These are phyloP conservation scores for Drosophila rhopaloa DNA, from an alignment of 1,140 invertebrate species.

Conservation along the genomic window DNA sequence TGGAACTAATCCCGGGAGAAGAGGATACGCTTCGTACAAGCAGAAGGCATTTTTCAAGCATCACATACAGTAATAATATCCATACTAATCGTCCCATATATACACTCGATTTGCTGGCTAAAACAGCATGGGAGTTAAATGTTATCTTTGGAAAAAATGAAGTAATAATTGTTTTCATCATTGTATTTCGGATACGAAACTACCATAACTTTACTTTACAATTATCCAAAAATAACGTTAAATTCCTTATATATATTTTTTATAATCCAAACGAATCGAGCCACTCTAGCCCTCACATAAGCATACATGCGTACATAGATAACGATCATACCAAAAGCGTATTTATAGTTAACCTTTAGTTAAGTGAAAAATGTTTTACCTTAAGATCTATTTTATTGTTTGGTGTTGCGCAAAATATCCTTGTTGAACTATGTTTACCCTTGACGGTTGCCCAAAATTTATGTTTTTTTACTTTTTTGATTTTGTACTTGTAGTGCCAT, in stretches of 20 bases:
- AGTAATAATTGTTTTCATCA: neutral
- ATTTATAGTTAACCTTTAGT: constrained; percentile 51
- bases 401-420: constrained; percentile 32
- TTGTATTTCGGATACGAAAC: neutral
- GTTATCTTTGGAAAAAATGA: neutral
- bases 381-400: constrained; percentile 22
- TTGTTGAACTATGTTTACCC: constrained; percentile 29
- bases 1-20: constrained; percentile 35
- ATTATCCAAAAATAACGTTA: constrained; percentile 3
- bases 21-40: constrained; percentile 22
- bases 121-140: constrained; percentile 2
- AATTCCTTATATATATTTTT: neutral
- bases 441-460: constrained; percentile 16
- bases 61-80: constrained; percentile 48
- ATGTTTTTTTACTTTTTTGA: constrained; percentile 19
- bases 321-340: constrained; percentile 77
- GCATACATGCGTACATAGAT: constrained; percentile 56
- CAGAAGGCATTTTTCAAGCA: constrained; percentile 63
- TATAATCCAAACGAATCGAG: constrained; percentile 4
- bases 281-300: constrained; percentile 26
- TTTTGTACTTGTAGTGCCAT: constrained; percentile 65
- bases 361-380: constrained; percentile 50
- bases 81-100: constrained; percentile 42
- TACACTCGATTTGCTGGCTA: constrained; percentile 4
- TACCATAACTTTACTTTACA: neutral